Evolutionary conservation across 2,113 vertebrate genomes (phyloP), one percentile per base, ranked within the genome.

Genomic region (Vicugna pacos): DNA sequence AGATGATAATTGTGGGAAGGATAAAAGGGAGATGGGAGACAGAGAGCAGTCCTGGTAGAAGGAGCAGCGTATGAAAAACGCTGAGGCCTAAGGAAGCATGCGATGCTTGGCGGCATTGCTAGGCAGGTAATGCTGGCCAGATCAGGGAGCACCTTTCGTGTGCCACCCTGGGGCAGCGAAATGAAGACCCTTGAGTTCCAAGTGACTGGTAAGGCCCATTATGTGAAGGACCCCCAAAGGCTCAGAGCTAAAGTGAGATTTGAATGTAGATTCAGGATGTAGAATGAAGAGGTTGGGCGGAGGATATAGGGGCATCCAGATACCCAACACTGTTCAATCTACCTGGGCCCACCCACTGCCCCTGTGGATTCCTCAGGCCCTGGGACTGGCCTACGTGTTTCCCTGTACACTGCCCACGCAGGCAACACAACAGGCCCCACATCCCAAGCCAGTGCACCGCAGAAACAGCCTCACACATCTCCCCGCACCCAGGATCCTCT

Each of bases 81-180:
- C 58, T 48, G 35, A 65, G 42, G 12, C 46, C 38, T 72, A 70
- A 81, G 28, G n/a, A 86, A 70, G 8, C 19, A 0, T 16, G 32
- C 7, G 15, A 24, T 64, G 46, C 79, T 56, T n/a, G 26, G n/a
- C 15, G 1, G 14, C 42, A 38, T 17, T 65, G 8, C 3, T n/a
- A 26, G 30, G 13, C 38, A 92, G 28, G 7, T 14, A 8, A 10
- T 75, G 15, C 28, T 14, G 3, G 11, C 42, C 14, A 46, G 17
- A 19, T 42, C 7, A 19, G 11, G 16, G 0, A 16, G 6, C 3
- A 14, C 20, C 30, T 69, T 8, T 11, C 4, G 1, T 11, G 42
- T 6, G 11, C n/a, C n/a, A 48, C 30, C 15, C 3, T 2, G 0
- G 32, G 30, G 20, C 30, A 54, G 48, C 26, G 4, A 88, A 50